Base-by-base conservation (phyloP, 1,140 invertebrate species). In the Trialeurodes vaporariorum region DNA sequence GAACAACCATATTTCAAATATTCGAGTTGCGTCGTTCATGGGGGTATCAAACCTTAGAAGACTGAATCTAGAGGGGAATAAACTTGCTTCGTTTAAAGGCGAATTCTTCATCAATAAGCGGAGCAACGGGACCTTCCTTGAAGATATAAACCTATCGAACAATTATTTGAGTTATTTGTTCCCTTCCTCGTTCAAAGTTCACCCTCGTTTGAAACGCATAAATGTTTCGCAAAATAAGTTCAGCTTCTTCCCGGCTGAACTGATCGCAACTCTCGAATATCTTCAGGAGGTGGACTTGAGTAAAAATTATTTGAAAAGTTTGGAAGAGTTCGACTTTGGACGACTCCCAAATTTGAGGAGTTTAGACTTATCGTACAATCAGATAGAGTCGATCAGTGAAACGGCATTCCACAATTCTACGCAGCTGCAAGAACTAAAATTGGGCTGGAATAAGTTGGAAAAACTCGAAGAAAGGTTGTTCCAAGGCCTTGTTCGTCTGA, bases 361-460 rank as follows among this genome's bases (percentile, higher is more conserved):
- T 1, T 75, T 96, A 25, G 79, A 87, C 69, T 75, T 95, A 13
- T 83, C 86, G 0, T 75, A 85, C 67, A 95, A 95, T 75, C 79
- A 85, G 70, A 83, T 96, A 69, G 89, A 91, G 73, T 83, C 84
- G 66, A 84, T 96, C 13, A 88, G 87, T 70, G 91, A 93, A 79
- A 86, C 90, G 79, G 88, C 91, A 0, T 95, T 95, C 76, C 87
- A 93, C 71, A 95, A 95, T 75, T 95, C 92, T 0, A 87, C 91
- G 0, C 92, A 93, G 78, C 80, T 95, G 65, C 92, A 94, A 75
- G 74, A 84, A 17, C 74, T 96, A 26, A 87, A 94, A 77, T 78
- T 96, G 58, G 85, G 87, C 0, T 70, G 77, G 25, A 96, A 96
- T 76, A 83, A 83, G 67, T 78, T 96, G 21, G 87, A 91, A 71